Evolutionary conservation across 2,113 vertebrate genomes (phyloP).

Genomic region (Megaleporinus macrocephalus): DNA sequence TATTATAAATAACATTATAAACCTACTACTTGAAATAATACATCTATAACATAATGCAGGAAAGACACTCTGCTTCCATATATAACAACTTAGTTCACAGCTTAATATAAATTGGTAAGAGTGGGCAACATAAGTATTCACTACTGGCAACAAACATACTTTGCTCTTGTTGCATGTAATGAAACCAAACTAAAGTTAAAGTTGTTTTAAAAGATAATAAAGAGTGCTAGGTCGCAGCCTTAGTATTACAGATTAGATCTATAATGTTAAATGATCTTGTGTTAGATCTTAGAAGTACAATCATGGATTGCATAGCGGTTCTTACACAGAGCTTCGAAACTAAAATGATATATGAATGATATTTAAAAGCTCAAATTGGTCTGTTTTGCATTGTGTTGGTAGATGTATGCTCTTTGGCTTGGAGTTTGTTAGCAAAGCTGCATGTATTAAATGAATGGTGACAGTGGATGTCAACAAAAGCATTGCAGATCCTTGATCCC

Average conservation of each 20-base stretch:
- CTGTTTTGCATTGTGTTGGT: slow-evolving; percentile 8
- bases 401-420: neutral
- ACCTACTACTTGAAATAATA: no score
- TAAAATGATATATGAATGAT: neutral
- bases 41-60: no score
- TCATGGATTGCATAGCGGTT: neutral
- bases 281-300: neutral
- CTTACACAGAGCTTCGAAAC: neutral
- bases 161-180: neutral
- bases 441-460: neutral
- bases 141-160: no score
- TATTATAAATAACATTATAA: no score
- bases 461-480: neutral
- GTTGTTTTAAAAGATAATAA: slow-evolving; percentile 6
- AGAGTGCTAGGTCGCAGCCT: neutral
- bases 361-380: neutral
- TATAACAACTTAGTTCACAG: neutral
- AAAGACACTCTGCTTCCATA: no score
- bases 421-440: neutral
- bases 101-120: neutral
- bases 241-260: neutral
- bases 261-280: neutral
- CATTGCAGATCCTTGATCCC: neutral
- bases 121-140: neutral
- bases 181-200: neutral